phyloP scores from a whole-genome alignment of 2,888 invertebrate genomes.

The Eucriotettix oculatus region DNA sequence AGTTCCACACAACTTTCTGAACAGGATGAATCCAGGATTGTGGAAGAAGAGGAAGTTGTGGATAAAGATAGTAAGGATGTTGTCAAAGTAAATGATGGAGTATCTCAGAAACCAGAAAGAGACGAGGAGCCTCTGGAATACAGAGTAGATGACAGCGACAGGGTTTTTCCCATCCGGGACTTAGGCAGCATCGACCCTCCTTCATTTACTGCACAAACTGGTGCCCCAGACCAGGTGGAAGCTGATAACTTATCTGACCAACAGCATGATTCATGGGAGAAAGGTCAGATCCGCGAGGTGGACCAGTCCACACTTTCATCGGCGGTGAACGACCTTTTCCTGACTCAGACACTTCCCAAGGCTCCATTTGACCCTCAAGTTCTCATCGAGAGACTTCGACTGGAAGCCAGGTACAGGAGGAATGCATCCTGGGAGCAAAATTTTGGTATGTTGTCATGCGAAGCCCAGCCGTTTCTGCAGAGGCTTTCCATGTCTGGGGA shows the following conservation, averaged over 20 bases:
- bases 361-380: constrained; percentile 51
- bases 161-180: constrained; percentile 2
- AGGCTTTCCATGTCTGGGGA: constrained; percentile 65
- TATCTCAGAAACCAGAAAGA: not conserved
- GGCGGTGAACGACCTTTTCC: not conserved
- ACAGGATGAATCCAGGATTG: not conserved
- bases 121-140: constrained; percentile 5
- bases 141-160: constrained; percentile 12
- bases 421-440: constrained; percentile 41
- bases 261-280: not conserved
- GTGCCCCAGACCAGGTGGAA: not conserved
- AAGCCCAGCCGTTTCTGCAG: constrained; percentile 64
- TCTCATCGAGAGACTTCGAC: constrained; percentile 50
- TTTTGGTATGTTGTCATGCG: constrained; percentile 57
- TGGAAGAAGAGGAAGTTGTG: too few relatives aligned
- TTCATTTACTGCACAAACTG: not conserved
- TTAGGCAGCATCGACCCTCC: not conserved
- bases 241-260: not conserved
- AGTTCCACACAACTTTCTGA: not conserved
- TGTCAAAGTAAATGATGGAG: not conserved
- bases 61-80: not conserved
- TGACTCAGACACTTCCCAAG: constrained; percentile 26
- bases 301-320: not conserved
- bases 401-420: constrained; percentile 39
- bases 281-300: not conserved